phyloP scores from a whole-genome alignment of 2,888 invertebrate genomes.

The Agrilus biguttatus region DNA sequence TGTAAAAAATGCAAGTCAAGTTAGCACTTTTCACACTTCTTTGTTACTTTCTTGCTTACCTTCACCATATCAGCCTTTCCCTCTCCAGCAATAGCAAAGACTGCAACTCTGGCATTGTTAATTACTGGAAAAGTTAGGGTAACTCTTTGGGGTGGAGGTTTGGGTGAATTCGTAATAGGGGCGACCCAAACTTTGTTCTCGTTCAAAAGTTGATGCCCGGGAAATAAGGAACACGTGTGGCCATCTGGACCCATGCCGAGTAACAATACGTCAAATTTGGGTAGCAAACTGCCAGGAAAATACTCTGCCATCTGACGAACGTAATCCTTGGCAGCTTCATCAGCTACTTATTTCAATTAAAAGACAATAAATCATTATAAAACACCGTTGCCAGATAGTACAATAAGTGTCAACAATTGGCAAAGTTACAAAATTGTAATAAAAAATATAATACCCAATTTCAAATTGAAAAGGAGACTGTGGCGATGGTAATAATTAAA shows the following conservation, averaged over 20 bases:
- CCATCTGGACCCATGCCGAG: slow-evolving; percentile 98
- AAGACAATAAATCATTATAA: not conserved
- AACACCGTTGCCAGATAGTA: no score
- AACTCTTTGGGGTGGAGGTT: slow-evolving; percentile 81
- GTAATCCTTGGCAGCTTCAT: slow-evolving; percentile 64
- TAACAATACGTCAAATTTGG: slow-evolving; percentile 74
- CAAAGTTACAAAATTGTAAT: no score
- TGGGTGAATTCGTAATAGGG: slow-evolving; percentile 83
- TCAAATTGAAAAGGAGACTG: no score
- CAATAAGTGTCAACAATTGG: no score
- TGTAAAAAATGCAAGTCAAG: no score
- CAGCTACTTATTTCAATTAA: slow-evolving; percentile 42
- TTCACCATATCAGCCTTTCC: slow-evolving; percentile 82
- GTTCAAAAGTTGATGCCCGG: slow-evolving; percentile 53
- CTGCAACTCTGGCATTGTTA: slow-evolving; percentile 68
- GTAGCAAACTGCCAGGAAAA: slow-evolving; percentile 44
- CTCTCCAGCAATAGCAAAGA: slow-evolving; percentile 74
- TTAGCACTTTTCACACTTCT: no score
- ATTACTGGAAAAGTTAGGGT: slow-evolving; percentile 86
- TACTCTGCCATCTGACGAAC: slow-evolving; percentile 45
- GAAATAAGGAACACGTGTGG: slow-evolving; percentile 95
- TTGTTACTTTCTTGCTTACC: slow-evolving; percentile 34
- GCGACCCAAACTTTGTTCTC: slow-evolving; percentile 59
- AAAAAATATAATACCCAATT: no score
- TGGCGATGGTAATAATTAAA: no score